phyloP scores from a whole-genome alignment of 30 jellyfish, hydroid and myxozoan species.

The Nemopilema nomurai region DNA sequence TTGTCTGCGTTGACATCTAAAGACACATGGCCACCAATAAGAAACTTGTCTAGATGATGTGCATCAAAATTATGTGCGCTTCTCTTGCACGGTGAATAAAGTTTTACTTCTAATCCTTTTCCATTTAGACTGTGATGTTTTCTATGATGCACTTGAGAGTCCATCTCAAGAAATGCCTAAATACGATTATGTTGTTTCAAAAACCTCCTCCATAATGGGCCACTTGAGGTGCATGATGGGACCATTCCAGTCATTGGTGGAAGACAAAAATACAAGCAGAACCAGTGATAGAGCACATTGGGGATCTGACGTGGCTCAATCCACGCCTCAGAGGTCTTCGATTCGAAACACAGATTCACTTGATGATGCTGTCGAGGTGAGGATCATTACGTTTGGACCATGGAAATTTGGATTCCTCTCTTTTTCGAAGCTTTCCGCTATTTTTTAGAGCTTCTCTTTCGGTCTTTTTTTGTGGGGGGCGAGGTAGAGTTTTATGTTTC shows the following conservation, averaged over 20 bases:
- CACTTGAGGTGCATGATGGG: background rate
- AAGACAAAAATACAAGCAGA: background rate
- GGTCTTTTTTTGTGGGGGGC: too few species aligned
- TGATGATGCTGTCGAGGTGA: background rate
- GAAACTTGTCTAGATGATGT: too few species aligned
- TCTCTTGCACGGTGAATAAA: background rate
- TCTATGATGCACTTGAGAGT: background rate
- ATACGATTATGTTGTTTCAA: background rate
- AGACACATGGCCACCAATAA: too few species aligned
- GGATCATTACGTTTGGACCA: too few species aligned
- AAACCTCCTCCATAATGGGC: background rate
- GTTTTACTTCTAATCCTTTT: background rate
- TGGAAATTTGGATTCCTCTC: too few species aligned
- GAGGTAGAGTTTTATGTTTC: too few species aligned
- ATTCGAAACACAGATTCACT: background rate
- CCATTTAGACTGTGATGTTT: background rate
- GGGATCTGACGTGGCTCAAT: background rate
- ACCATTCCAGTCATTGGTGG: background rate
- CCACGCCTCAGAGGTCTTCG: background rate
- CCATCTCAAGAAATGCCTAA: background rate
- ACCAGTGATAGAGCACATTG: background rate
- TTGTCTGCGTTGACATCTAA: too few species aligned
- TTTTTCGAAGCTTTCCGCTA: too few species aligned
- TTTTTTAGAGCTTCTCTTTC: too few species aligned
- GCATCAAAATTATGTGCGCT: too few species aligned